phyloP scores from a whole-genome alignment of 2,113 vertebrate species.

The Girardinichthys multiradiatus region DNA sequence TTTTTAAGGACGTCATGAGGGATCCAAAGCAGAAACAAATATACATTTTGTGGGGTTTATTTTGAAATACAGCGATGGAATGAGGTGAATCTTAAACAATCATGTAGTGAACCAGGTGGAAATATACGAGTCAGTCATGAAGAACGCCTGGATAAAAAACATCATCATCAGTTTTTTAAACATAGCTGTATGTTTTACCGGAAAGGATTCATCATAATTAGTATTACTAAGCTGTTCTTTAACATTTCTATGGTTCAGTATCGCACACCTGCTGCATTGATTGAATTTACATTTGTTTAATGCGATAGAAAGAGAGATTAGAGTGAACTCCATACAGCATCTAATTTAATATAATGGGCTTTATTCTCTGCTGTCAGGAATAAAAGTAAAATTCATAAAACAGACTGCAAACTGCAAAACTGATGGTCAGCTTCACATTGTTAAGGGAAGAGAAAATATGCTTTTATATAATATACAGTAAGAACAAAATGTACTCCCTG shows the following conservation, averaged over 20 bases:
- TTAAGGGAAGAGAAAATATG: background rate
- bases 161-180: background rate
- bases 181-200: background rate
- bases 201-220: background rate
- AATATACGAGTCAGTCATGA: no score
- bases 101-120: background rate
- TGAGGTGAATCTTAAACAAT: background rate
- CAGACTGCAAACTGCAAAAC: background rate
- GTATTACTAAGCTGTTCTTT: no score
- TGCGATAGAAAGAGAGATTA: background rate
- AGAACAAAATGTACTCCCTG: background rate
- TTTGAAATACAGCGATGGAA: background rate
- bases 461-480: background rate
- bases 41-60: background rate
- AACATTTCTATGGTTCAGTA: background rate
- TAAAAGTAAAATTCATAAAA: background rate
- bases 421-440: no score
- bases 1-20: constrained; percentile 9
- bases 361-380: background rate
- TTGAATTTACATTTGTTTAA: background rate
- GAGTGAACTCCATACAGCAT: background rate
- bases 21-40: background rate
- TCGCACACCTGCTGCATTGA: background rate
- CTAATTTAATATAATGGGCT: background rate
- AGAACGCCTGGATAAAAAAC: no score